Conservation (phyloP, 2,888 invertebrate species). For the Omphaloscelis lunosa region DNA sequence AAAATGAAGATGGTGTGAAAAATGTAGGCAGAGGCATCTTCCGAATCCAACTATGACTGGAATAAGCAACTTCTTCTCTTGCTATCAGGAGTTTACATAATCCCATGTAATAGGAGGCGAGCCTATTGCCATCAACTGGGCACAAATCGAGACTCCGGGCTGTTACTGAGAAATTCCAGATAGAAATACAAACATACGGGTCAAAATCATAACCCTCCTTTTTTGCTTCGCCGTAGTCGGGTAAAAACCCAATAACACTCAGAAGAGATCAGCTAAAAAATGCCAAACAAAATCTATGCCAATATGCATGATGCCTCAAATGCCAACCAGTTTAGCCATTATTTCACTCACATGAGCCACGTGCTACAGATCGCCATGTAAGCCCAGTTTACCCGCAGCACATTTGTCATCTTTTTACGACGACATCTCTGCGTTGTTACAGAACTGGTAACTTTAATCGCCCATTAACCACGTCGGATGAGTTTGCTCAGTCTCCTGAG, state of each 20-base stretch:
- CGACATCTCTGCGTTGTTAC: slow-evolving; percentile 48
- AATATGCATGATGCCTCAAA: background rate
- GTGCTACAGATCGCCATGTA: slow-evolving; percentile 11
- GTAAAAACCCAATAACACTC: too few relatives aligned
- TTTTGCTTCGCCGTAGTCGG: too few relatives aligned
- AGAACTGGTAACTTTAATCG: slow-evolving; percentile 53
- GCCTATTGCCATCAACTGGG: too few relatives aligned
- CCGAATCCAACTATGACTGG: background rate
- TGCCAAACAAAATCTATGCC: background rate
- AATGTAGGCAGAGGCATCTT: background rate
- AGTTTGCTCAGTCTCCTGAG: slow-evolving; percentile 29
- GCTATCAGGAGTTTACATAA: background rate
- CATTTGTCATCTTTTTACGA: slow-evolving; percentile 63
- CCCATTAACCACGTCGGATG: slow-evolving; percentile 50
- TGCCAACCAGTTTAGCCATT: background rate
- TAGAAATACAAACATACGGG: too few relatives aligned
- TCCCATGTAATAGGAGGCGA: too few relatives aligned
- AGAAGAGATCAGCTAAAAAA: background rate
- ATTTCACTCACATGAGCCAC: slow-evolving; percentile 3
- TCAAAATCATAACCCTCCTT: too few relatives aligned
- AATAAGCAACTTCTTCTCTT: background rate
- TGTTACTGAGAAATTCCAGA: too few relatives aligned
- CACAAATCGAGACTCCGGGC: too few relatives aligned
- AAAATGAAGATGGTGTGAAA: background rate
- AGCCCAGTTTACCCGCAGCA: slow-evolving; percentile 25